Evolutionary conservation across 2,888 invertebrate genomes (phyloP).

Genomic region (Drosophila histrio): DNA sequence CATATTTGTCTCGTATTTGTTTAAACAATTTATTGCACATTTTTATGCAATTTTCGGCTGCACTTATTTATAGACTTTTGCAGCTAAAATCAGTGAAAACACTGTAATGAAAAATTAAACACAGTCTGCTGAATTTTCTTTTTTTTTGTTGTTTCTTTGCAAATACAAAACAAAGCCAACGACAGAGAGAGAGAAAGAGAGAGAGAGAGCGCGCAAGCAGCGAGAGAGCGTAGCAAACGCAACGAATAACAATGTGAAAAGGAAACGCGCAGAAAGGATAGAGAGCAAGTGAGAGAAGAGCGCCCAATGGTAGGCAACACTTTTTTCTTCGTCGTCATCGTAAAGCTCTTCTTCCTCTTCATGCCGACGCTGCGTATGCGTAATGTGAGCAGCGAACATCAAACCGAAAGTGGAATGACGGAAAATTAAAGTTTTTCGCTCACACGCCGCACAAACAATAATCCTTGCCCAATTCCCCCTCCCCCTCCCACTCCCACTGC

Average conservation of each 20-base stretch:
- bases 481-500: neutral
- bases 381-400: conserved; percentile 58
- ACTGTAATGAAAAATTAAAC: conserved; percentile 39
- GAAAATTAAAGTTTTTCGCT: conserved; percentile 63
- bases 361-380: conserved; percentile 67
- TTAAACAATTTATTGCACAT: conserved; percentile 8
- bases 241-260: conserved; percentile 35
- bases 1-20: conserved; percentile 2
- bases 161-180: conserved; percentile 40
- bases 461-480: neutral
- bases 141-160: conserved; percentile 2
- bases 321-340: conserved; percentile 23
- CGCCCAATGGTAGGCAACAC: conserved; percentile 65
- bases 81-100: neutral
- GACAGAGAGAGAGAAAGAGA: conserved; percentile 4
- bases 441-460: conserved; percentile 2
- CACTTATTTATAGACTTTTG: conserved; percentile 17
- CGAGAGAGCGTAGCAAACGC: conserved; percentile 7
- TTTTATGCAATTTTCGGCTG: conserved; percentile 1
- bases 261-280: conserved; percentile 45
- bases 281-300: conserved; percentile 12
- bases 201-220: neutral
- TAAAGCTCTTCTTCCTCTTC: conserved; percentile 7
- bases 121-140: conserved; percentile 53
- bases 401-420: conserved; percentile 58